A percentile compares a stretch with the other conserved stretches of the same genome.
These are phyloP conservation scores for Epinephelus awoara DNA, from an alignment of 2,797 vertebrate genomes.

Conservation along the genomic window DNA sequence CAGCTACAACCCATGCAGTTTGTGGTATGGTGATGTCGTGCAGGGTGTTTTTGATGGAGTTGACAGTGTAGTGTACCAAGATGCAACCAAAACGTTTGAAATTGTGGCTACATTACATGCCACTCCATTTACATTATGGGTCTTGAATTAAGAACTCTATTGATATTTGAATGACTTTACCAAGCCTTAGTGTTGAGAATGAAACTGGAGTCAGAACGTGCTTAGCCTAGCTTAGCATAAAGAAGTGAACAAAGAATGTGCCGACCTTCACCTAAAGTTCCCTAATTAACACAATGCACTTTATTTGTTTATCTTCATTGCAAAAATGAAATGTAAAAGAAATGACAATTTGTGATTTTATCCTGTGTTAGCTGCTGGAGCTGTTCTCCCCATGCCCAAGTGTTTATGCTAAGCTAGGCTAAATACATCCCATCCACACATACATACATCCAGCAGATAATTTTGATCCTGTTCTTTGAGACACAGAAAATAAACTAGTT, in stretches of 20 bases:
- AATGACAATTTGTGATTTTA: not conserved
- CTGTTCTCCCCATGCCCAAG: not conserved
- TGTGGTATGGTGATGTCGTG: too few relatives aligned
- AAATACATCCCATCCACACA: not conserved
- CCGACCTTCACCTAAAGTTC: too few relatives aligned
- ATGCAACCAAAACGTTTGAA: too few relatives aligned
- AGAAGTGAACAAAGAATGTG: not conserved
- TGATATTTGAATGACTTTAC: too few relatives aligned
- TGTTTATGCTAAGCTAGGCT: slow-evolving; percentile 3
- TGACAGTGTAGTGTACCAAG: too few relatives aligned
- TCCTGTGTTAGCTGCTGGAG: not conserved
- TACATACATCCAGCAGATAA: not conserved
- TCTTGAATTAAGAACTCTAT: too few relatives aligned
- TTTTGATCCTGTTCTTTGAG: not conserved
- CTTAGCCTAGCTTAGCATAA: not conserved
- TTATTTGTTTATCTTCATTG: not conserved
- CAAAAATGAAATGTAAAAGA: not conserved
- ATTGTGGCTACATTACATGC: too few relatives aligned
- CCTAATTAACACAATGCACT: not conserved
- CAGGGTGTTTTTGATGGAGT: too few relatives aligned
- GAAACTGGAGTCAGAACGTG: not conserved
- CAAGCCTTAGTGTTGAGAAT: too few relatives aligned
- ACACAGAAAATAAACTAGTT: not conserved
- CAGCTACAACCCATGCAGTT: too few relatives aligned
- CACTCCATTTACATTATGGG: too few relatives aligned